Evolutionary conservation across 2,888 invertebrate genomes (phyloP).

Genomic region (Euphydryas editha): DNA sequence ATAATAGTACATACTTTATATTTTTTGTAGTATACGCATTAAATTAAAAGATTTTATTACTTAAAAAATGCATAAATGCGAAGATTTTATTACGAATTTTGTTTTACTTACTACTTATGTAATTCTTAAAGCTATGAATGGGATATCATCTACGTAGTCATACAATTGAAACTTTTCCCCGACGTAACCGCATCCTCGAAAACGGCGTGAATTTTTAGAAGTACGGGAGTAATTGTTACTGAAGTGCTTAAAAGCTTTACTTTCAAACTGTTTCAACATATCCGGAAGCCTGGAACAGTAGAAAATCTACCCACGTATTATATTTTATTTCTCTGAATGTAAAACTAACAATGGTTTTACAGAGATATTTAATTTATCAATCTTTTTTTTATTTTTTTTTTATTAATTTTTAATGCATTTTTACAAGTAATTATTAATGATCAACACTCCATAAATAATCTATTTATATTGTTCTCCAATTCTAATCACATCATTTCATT

Average conservation of each 20-base stretch:
- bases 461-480: too few species aligned
- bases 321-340: conserved; percentile 15
- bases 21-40: too few species aligned
- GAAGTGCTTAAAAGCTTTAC: conserved; percentile 72
- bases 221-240: conserved; percentile 60
- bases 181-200: conserved; percentile 34
- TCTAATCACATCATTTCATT: too few species aligned
- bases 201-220: conserved; percentile 37
- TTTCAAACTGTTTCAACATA: conserved; percentile 45
- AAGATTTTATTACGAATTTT: background rate
- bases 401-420: too few species aligned
- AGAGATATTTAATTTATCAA: background rate
- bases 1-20: too few species aligned
- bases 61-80: too few species aligned
- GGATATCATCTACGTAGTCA: conserved; percentile 30
- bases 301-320: conserved; percentile 21
- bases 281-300: conserved; percentile 28
- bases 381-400: background rate
- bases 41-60: too few species aligned
- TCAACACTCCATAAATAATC: too few species aligned
- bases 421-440: too few species aligned
- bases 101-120: background rate
- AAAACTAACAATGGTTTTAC: conserved; percentile 4
- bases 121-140: conserved; percentile 14
- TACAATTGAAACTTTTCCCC: conserved; percentile 38